Evolutionary conservation across 2,113 vertebrate genomes (phyloP), one percentile per base, ranked within the genome.

Genomic region (Puma concolor): DNA sequence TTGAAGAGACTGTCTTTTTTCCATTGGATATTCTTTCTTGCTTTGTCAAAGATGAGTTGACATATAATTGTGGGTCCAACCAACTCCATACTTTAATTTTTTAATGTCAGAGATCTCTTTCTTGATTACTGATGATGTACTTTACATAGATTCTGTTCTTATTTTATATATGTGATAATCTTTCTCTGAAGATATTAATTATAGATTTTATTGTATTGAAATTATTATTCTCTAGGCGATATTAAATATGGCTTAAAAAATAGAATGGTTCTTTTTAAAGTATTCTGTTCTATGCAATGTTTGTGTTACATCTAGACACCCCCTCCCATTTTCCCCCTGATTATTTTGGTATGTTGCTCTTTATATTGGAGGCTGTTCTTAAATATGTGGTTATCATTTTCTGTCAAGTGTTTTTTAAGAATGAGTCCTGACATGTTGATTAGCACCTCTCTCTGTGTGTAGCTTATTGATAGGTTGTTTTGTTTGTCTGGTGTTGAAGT

Each of bases 151-250:
- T 71, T 64, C 13, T 93, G 4, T 82, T 92, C 8, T 76, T 96
- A 76, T 66, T 96, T 76, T 54, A 41, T 79, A 11, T 57, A 27
- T 79, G 23, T 89, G 23, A 72, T 88, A 67, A 60, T 64, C 19
- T 97, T 74, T 76, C 69, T 95, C 38, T 66, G 64, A 97, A 85
- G 10, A 50, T 93, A 66, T 6, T 88, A 83, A 83, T 74, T 60
- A 74, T 60, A 50, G 10, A 0, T 63, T 83, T 15, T 76, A 38
- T 89, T 86, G 0, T 84, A 60, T 60, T 79, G 84, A 54, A 82
- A 21, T 82, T 52, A 88, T 81, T 66, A 33, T 76, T 95, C 19
- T 76, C 25, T 77, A 84, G 7, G 79, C 5, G 60, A 64, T 83
- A 83, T 57, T 88, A 79, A 50, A 83, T 66, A 19, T 60, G 44